Conservation (phyloP, 2,888 invertebrate species). For the Yponomeuta sedellus region DNA sequence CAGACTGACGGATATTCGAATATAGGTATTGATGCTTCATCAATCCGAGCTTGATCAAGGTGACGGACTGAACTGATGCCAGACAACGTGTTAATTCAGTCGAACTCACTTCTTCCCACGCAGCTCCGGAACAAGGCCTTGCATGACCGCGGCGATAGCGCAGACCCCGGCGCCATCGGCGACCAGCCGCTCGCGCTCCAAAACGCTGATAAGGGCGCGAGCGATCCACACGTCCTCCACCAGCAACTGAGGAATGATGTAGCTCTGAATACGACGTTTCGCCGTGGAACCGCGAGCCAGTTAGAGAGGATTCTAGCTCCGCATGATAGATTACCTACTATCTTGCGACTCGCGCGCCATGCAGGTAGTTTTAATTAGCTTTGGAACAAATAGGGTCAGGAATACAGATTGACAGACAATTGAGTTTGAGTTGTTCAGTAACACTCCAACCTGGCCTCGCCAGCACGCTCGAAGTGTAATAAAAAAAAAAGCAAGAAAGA, state of each 20-base stretch:
- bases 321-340: not conserved
- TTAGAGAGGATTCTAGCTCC: not conserved
- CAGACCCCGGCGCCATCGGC: conserved; percentile 89
- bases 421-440: too few relatives aligned
- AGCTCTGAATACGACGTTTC: too few relatives aligned
- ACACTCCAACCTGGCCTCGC: too few relatives aligned
- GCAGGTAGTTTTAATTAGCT: not conserved
- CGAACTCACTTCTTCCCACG: conserved; percentile 80
- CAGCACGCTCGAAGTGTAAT: too few relatives aligned
- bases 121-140: conserved; percentile 83
- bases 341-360: not conserved
- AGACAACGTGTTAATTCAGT: not conserved
- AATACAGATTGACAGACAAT: too few relatives aligned
- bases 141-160: conserved; percentile 84
- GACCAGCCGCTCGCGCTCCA: conserved; percentile 85
- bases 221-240: conserved; percentile 83
- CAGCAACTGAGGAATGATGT: conserved; percentile 55
- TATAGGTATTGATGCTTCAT: too few relatives aligned
- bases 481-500: not conserved
- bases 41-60: too few relatives aligned
- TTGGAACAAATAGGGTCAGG: too few relatives aligned
- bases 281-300: not conserved
- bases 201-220: conserved; percentile 79
- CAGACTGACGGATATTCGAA: too few relatives aligned
- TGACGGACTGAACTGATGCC: too few relatives aligned